phyloP scores from a whole-genome alignment of 2,888 invertebrate genomes.

The Aethes cnicana region DNA sequence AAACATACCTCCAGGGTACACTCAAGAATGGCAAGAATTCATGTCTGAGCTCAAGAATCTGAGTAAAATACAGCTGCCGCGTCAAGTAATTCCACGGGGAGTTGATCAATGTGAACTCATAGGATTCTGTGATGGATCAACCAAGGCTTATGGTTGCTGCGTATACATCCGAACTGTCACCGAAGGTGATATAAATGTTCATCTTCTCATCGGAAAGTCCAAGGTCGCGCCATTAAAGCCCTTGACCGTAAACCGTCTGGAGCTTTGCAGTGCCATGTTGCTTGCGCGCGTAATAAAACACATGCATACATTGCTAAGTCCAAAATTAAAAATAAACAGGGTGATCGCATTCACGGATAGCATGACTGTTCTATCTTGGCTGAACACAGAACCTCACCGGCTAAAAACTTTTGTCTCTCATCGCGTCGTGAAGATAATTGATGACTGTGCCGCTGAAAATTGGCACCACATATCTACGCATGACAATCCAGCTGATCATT shows the following conservation, averaged over 20 bases:
- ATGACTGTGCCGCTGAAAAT: no score
- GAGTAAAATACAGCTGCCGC: neutral
- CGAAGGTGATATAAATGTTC: neutral
- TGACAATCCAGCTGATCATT: no score
- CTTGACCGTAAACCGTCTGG: neutral
- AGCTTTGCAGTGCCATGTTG: neutral
- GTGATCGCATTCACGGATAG: no score
- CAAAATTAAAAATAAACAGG: no score
- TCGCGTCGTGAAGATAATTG: no score
- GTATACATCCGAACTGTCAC: neutral
- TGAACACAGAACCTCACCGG: no score
- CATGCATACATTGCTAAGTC: neutral
- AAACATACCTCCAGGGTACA: neutral
- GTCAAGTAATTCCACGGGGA: neutral
- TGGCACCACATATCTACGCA: no score
- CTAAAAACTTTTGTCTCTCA: no score
- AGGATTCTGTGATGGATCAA: neutral
- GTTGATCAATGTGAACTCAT: neutral
- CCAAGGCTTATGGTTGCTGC: neutral
- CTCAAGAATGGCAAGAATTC: neutral
- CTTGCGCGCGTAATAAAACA: neutral
- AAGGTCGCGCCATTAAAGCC: slow-evolving; percentile 1
- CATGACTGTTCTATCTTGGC: neutral
- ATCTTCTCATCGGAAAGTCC: neutral
- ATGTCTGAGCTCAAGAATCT: neutral